Conservation (phyloP, 2,888 invertebrate species). For the Scaptomyza tumidula region DNA sequence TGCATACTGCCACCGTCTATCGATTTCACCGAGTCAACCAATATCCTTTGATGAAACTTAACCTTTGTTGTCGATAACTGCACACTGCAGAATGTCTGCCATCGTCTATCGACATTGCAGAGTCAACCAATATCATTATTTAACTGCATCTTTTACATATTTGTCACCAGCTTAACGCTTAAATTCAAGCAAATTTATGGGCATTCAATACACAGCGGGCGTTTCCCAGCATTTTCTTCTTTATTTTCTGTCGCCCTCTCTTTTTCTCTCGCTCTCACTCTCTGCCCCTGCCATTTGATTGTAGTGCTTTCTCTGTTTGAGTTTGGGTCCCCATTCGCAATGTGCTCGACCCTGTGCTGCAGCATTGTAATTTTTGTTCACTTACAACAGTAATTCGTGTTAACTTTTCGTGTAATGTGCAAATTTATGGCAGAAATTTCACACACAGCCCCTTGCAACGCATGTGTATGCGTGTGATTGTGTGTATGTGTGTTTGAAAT, state of each 20-base stretch:
- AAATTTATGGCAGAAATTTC: conserved; percentile 74
- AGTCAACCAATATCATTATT: conserved; percentile 22
- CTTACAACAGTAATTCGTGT: conserved; percentile 80
- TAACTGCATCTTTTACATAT: conserved; percentile 38
- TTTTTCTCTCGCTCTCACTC: background rate
- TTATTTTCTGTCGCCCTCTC: background rate
- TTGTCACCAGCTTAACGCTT: conserved; percentile 53
- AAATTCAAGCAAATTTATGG: conserved; percentile 68
- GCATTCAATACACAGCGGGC: conserved; percentile 53
- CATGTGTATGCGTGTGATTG: conserved; percentile 13
- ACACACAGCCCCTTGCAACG: conserved; percentile 26
- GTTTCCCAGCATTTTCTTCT: background rate
- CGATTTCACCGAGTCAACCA: no score
- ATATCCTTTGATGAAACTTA: no score
- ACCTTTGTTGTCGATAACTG: conserved; percentile 20
- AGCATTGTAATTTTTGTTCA: conserved; percentile 74
- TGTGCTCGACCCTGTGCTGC: conserved; percentile 31
- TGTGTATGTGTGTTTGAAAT: background rate
- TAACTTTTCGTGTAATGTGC: conserved; percentile 80
- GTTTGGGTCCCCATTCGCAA: background rate
- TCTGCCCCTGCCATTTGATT: background rate
- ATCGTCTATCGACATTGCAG: conserved; percentile 13
- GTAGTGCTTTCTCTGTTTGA: conserved; percentile 10
- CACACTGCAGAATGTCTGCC: background rate
- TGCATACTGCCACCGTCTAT: no score